Base-by-base conservation (phyloP, 2,113 vertebrate genomes). In the Aramus guarauna region DNA sequence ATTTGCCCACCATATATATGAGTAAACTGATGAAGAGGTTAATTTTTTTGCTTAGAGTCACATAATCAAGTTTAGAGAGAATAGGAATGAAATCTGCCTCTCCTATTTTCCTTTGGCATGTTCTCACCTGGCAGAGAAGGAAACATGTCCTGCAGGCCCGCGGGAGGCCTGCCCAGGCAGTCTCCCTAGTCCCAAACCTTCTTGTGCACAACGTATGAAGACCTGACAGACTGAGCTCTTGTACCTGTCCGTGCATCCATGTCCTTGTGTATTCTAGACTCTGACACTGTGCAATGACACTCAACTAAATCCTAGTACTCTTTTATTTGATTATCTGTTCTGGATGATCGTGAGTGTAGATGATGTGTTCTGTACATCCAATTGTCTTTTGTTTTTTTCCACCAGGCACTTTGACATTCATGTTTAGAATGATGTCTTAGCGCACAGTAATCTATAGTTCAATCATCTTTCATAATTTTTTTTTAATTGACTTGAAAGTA, bases 211-310 rank as follows among this genome's bases (percentile, higher is more conserved):
- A 0, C 4, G 0, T 17, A 1, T 4, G 19, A 81, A 60, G 12
- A 60, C 52, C 23, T 85, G 74, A 6, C 37, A 85, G 52, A 47
- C 37, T 32, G 41, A 45, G 15, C 16, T 76, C 32, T 32, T 71
- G 47, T 73, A 3, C 2, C 0, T 6, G 5, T n/a, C 34, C 39
- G 0, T 64, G n/a, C 5, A 2, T 53, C 30, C 56, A 20, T 24
- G 11, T 74, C 26, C 6, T 20, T 77, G 15, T 34, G 26, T 64
- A 20, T 71, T 64, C 15, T 20, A 77, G 69, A 60, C 48, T 92
- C 32, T 88, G 78, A 24, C 55, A 41, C 5, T 36, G 17, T n/a
- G 21, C 64, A 58, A 59, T 47, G 48, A 32, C 37, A 45, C 20
- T 56, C 21, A 56, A 2, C 10, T 45, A 60, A 75, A 45, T 68